Percentiles rank a stretch among this genome's conserved stretches.
phyloP scores from a whole-genome alignment of 2,113 vertebrate genomes.

The Puma concolor region DNA sequence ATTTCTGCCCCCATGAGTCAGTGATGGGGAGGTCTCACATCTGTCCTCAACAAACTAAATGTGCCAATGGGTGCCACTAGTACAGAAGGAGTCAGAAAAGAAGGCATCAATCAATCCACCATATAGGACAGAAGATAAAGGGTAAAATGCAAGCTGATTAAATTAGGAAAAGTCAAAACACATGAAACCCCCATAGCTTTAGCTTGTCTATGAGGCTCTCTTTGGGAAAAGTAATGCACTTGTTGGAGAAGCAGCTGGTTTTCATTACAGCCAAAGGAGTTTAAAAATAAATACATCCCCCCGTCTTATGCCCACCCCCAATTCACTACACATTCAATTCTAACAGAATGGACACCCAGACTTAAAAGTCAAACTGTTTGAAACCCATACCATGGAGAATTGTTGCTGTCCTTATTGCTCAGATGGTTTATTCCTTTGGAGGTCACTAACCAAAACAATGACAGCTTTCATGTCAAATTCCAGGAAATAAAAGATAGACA shows the following conservation, averaged over 20 bases:
- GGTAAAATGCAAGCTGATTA: neutral
- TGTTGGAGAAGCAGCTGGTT: constrained; percentile 68
- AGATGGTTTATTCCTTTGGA: constrained; percentile 50
- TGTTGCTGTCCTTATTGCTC: neutral
- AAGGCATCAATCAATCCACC: neutral
- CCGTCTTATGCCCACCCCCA: constrained; percentile 32
- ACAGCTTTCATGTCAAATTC: constrained; percentile 70
- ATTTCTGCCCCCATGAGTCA: neutral
- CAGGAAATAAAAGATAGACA: constrained; percentile 65
- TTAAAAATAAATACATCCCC: constrained; percentile 69
- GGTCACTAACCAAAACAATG: constrained; percentile 68
- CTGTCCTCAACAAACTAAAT: neutral
- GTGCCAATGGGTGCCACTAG: neutral
- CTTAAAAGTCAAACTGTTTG: constrained; percentile 51
- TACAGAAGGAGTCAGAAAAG: neutral
- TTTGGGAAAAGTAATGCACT: constrained; percentile 36
- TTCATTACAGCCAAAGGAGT: constrained; percentile 65
- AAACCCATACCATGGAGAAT: neutral
- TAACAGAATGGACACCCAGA: constrained; percentile 54
- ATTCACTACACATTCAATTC: neutral
- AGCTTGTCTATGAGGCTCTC: neutral
- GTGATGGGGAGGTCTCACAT: neutral
- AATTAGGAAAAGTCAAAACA: constrained; percentile 3
- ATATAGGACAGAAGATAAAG: neutral
- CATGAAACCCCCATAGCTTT: neutral